These are phyloP conservation scores for Cetonia aurata DNA, from an alignment of 2,888 invertebrate species.

Conservation along the genomic window DNA sequence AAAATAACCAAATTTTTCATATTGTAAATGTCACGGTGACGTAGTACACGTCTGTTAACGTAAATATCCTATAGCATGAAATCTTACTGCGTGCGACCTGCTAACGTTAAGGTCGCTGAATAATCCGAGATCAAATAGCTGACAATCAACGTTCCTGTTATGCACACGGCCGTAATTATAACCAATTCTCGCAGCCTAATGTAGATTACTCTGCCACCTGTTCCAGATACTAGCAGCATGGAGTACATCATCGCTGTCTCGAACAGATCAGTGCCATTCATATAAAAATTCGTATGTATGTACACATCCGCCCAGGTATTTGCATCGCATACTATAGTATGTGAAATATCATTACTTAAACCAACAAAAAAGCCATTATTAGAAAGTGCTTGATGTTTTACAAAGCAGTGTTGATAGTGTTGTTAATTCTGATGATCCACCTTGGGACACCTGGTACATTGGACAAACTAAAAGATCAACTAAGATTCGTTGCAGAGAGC, in stretches of 20 bases:
- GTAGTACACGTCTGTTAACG: too few species aligned
- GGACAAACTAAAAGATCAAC: too few species aligned
- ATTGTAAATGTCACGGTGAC: too few species aligned
- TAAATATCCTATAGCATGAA: background rate
- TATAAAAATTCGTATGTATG: constrained; percentile 28
- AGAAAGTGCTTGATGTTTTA: background rate
- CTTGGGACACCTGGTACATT: too few species aligned
- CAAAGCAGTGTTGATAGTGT: background rate
- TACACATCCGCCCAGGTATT: constrained; percentile 45
- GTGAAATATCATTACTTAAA: too few species aligned
- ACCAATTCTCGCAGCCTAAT: constrained; percentile 46
- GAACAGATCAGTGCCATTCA: constrained; percentile 24
- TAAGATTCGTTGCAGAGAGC: too few species aligned
- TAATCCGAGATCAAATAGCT: constrained; percentile 55
- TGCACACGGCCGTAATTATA: constrained; percentile 46
- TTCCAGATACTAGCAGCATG: constrained; percentile 50
- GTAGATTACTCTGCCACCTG: constrained; percentile 50
- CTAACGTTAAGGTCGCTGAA: constrained; percentile 53
- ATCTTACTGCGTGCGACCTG: constrained; percentile 48
- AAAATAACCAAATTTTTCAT: too few species aligned
- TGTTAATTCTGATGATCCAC: too few species aligned
- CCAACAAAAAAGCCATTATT: too few species aligned
- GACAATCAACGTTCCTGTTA: constrained; percentile 51
- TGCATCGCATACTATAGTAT: too few species aligned
- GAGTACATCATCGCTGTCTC: constrained; percentile 49